Evolutionary conservation across 2,113 vertebrate genomes (phyloP).

Genomic region (Malaclemys terrapin): DNA sequence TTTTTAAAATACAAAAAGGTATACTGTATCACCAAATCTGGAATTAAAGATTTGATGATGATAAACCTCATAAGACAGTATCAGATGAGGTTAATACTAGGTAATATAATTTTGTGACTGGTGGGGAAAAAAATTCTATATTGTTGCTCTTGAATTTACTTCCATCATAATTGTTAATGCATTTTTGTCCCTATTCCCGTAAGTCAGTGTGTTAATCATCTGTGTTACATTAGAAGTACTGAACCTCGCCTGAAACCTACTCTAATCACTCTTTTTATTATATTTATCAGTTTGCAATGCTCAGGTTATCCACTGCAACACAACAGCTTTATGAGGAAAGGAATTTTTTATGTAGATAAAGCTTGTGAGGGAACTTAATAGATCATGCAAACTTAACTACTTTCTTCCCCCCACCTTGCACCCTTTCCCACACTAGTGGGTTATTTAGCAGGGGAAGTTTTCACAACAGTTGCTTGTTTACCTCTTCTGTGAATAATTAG

Average conservation of each 20-base stretch:
- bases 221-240: neutral
- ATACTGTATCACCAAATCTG: neutral
- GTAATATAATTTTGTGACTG: neutral
- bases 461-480: neutral
- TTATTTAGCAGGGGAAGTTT: neutral
- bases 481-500: neutral
- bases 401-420: neutral
- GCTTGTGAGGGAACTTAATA: neutral
- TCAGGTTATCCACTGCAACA: neutral
- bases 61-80: neutral
- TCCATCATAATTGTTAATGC: neutral
- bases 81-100: neutral
- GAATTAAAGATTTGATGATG: neutral
- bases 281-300: neutral
- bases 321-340: neutral
- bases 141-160: neutral
- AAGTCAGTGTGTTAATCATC: neutral
- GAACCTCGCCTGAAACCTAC: neutral
- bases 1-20: neutral
- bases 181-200: neutral
- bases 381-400: neutral
- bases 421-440: fast-evolving
- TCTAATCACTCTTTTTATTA: neutral
- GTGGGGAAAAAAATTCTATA: neutral
- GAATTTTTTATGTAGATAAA: neutral